Evolutionary conservation across 2,113 vertebrate species (phyloP), one percentile per base, ranked within the genome.

Genomic region (Equus przewalskii): DNA sequence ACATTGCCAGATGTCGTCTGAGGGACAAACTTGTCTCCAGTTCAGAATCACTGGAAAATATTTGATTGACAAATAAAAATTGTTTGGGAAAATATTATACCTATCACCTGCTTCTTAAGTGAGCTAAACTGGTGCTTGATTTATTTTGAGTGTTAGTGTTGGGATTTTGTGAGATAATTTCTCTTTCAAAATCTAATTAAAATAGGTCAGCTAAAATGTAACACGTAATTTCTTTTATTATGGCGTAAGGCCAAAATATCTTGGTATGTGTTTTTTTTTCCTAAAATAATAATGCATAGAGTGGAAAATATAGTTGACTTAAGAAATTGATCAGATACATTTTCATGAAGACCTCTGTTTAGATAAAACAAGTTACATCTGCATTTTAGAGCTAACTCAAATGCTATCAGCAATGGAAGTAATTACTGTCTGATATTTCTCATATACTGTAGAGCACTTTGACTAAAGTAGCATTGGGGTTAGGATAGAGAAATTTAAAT

Each of bases 111-210:
- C 10, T 70, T 75, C 18, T 44, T 76, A 82, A 18, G 28, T 70
- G 16, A 84, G 67, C n/a, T 78, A 46, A 93, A 7, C 60, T 89
- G 26, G 76, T 65, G 6, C 36, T 80, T 58, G 26, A 67, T 26
- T 70, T 88, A 54, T 83, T 88, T 49, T 73, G 24, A 67, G 8
- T 22, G 5, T 41, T 73, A 62, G 9, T 67, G 3, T 88, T 88
- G 24, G 4, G 4, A 69, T 73, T 79, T 94, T 75, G 3, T n/a
- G 78, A 76, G 46, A 73, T 14, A 26, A 16, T 28, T 83, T 76
- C 83, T 58, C 46, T 33, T 22, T 49, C 67, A 81, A 96, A 92
- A 95, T 62, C 41, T 60, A 21, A 49, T 82, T 93, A 83, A 28
- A 91, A 72, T 36, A 73, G 33, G 6, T 44, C 11, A 88, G 18